Conservation (phyloP, 2,888 invertebrate species). For the Noctua fimbriata region DNA sequence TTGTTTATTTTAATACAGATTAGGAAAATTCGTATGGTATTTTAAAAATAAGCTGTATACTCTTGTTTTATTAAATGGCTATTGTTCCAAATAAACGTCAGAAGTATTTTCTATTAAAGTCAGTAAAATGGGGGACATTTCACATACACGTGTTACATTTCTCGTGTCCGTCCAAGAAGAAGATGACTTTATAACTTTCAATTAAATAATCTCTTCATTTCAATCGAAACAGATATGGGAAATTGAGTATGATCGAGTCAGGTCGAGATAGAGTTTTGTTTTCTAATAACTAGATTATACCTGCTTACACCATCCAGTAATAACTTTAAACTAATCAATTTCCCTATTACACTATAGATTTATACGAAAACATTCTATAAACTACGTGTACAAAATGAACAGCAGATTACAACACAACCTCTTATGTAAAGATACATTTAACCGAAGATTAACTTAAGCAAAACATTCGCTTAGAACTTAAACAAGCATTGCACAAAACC, state of each 20-base stretch:
- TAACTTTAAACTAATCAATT: background rate
- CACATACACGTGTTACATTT: background rate
- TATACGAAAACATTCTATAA: background rate
- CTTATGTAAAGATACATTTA: slow-evolving; percentile 30
- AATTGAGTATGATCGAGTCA: no score
- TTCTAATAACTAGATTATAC: no score
- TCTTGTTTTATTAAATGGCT: background rate
- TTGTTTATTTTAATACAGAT: no score
- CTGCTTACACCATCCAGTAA: no score
- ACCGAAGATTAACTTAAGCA: slow-evolving; percentile 34
- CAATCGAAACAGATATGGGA: background rate
- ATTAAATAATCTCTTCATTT: background rate
- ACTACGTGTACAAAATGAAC: slow-evolving; percentile 1
- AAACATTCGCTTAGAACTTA: slow-evolving; percentile 9
- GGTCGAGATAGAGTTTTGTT: no score
- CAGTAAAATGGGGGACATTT: background rate
- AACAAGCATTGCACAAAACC: slow-evolving; percentile 41
- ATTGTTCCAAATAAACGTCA: no score
- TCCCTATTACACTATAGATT: background rate
- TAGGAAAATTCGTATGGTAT: background rate
- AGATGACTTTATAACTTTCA: background rate
- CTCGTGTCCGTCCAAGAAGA: background rate
- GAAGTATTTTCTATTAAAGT: no score
- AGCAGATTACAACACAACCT: slow-evolving; percentile 16
- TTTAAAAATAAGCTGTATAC: background rate